These are phyloP conservation scores for Noctilio leporinus DNA, from an alignment of 2,113 vertebrate genomes.

Conservation along the genomic window DNA sequence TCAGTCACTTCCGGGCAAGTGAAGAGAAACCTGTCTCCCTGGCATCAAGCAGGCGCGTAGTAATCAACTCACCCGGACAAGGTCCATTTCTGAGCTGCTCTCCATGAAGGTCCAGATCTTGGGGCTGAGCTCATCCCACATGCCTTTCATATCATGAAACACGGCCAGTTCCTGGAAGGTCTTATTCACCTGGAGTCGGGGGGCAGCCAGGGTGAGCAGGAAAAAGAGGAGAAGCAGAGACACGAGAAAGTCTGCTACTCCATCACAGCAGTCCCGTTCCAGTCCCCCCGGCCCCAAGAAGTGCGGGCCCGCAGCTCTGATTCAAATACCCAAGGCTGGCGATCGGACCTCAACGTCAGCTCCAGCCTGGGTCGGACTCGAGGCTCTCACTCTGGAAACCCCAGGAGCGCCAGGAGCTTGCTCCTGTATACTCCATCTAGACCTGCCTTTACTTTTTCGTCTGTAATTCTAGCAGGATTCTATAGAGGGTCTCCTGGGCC, in stretches of 20 bases:
- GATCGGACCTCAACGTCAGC: background rate
- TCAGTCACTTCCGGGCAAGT: constrained; percentile 18
- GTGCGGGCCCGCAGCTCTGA: background rate
- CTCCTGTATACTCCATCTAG: background rate
- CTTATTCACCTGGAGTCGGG: constrained; percentile 88
- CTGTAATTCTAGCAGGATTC: background rate
- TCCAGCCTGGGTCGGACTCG: background rate
- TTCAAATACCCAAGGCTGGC: background rate
- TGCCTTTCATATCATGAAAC: constrained; percentile 91
- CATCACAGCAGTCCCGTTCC: background rate
- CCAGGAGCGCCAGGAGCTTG: background rate
- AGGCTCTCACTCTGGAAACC: background rate
- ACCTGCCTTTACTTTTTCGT: background rate
- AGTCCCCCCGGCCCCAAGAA: background rate
- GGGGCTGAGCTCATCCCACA: constrained; percentile 95
- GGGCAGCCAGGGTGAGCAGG: background rate
- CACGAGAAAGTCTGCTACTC: background rate
- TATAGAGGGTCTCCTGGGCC: background rate
- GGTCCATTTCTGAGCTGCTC: constrained; percentile 89
- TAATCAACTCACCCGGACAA: constrained; percentile 86
- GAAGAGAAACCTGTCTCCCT: background rate
- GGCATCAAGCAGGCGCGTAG: background rate
- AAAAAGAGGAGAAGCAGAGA: background rate
- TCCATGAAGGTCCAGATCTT: constrained; percentile 95
- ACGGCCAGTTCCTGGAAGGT: constrained; percentile 96